Evolutionary conservation across 1,140 invertebrate genomes (phyloP), one percentile per base, ranked within the genome.

Genomic region (Lethocerus indicus): DNA sequence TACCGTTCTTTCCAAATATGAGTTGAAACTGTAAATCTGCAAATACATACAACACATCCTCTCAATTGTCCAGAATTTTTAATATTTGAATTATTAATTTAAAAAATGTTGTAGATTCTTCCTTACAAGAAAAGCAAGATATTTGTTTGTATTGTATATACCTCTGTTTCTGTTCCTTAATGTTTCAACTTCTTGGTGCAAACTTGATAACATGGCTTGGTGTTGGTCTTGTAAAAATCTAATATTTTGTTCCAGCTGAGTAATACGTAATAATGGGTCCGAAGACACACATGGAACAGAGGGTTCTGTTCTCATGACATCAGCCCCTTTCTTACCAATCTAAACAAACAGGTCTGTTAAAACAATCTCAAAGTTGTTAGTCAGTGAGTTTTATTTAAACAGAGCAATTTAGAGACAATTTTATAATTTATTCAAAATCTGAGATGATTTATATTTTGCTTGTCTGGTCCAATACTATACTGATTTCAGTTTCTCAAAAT

Each of bases 11-110:
- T 36, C 72, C 73, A 62, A 81, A 81, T 49, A 81, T 75, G 52
- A 83, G 58, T 63, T 83, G 79, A 62, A 81, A 81, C 60, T 81
- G 79, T 55, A 83, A 66, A 64, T 83, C 79, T 81, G 64, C 27
- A 68, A 69, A 56, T 16, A 51, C 12, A 54, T 42, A 40, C 25
- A 14, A 20, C 49, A 3, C 6, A 4, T 32, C 29, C 29, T 32
- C 29, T 9, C 9, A 32, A 32, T 32, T 9, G n/a, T 32, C n/a
- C n/a, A 49, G 9, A 43, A 41, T 13, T 36, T 7, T 14, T 12
- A 12, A 21, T 46, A 18, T 28, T 28, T 9, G n/a, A 18, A 46
- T 46, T 16, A 16, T 28, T 18, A 7, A 13, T 29, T 28, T 4
- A 29, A 26, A 26, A 41, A 13, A 13, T 23, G 13, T 23, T 16